These are phyloP conservation scores for Lateolabrax maculatus DNA, from an alignment of 2,797 vertebrate genomes.

Conservation along the genomic window DNA sequence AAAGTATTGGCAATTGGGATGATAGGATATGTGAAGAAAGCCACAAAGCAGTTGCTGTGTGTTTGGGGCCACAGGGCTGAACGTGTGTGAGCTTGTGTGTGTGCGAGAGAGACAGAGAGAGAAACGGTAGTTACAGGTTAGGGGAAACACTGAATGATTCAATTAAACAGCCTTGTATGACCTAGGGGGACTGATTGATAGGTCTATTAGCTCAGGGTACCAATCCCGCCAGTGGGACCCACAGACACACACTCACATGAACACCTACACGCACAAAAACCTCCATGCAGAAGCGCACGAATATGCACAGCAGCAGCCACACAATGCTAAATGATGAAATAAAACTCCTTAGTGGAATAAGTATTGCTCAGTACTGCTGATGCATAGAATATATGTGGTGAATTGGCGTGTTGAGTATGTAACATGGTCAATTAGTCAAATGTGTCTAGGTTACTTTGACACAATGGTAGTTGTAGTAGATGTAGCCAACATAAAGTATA, in stretches of 20 bases:
- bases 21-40: constrained; percentile 50
- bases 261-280: constrained; percentile 1
- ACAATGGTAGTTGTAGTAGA: neutral
- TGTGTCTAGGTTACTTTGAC: too few relatives aligned
- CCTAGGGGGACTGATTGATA: constrained; percentile 71
- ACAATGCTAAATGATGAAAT: constrained; percentile 5
- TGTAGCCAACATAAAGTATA: neutral
- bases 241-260: constrained; percentile 33
- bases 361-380: constrained; percentile 3
- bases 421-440: too few relatives aligned
- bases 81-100: constrained; percentile 22
- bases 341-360: constrained; percentile 13
- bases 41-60: constrained; percentile 51
- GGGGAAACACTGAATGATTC: constrained; percentile 74
- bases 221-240: constrained; percentile 56
- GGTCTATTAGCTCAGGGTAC: constrained; percentile 78
- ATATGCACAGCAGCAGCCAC: constrained; percentile 6
- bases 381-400: neutral
- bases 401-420: too few relatives aligned
- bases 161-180: constrained; percentile 74
- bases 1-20: constrained; percentile 43
- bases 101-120: constrained; percentile 27
- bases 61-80: constrained; percentile 50
- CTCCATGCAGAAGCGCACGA: neutral
- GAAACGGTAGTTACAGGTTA: constrained; percentile 65